Evolutionary conservation across 1,140 invertebrate genomes (phyloP).

Genomic region (Nasonia vitripennis): DNA sequence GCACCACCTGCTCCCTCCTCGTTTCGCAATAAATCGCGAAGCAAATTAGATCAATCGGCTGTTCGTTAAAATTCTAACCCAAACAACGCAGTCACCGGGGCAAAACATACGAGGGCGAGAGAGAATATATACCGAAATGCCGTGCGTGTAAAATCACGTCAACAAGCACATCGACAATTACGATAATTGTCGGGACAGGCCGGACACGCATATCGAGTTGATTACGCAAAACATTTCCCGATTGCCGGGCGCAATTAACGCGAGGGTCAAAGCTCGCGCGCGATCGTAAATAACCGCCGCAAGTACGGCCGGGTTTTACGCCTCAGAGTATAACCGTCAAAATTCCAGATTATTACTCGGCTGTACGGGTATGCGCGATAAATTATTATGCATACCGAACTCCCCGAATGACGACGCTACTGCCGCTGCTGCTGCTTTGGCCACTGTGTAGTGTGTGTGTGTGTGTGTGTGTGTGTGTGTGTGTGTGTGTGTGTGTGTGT

Average conservation of each 20-base stretch:
- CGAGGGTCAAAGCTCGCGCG: background rate
- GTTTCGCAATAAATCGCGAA: background rate
- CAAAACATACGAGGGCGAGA: background rate
- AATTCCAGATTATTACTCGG: slow-evolving; percentile 26
- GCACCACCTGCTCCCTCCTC: background rate
- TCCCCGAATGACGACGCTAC: background rate
- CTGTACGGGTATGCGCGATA: background rate
- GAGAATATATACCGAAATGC: too few relatives aligned
- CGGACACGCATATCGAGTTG: background rate
- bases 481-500: background rate
- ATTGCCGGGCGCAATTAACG: background rate
- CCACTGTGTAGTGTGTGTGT: background rate
- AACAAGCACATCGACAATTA: background rate
- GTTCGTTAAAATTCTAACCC: background rate
- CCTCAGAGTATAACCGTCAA: background rate
- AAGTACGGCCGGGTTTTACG: background rate
- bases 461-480: background rate
- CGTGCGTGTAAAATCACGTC: background rate
- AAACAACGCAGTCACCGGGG: background rate
- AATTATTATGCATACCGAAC: slow-evolving; percentile 24
- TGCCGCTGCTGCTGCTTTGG: background rate
- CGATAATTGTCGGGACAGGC: slow-evolving; percentile 15
- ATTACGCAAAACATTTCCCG: background rate
- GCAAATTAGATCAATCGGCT: background rate
- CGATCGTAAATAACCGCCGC: slow-evolving; percentile 2